Evolutionary conservation across 53 echinoderm and acorn worm genomes (phyloP).

Genomic region (Temnopleurus reevesii): DNA sequence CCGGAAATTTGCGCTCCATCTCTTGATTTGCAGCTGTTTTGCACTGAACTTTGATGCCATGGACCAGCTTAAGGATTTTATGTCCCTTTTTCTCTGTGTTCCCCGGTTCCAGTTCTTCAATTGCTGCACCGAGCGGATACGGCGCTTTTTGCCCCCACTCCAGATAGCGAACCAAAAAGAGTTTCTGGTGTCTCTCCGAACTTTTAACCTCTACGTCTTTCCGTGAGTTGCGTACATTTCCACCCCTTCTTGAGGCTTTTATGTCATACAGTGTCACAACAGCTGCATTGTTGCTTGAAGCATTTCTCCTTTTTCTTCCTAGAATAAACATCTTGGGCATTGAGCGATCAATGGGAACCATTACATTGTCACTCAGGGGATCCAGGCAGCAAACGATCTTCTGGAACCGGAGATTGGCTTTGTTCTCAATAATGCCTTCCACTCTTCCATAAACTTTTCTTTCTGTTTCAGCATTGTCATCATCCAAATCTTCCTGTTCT

Average conservation of each 20-base stretch:
- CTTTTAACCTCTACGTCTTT: constrained; percentile 57
- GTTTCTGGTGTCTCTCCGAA: constrained; percentile 70
- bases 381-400: constrained; percentile 88
- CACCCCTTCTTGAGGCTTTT: too few relatives aligned
- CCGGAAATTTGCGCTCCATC: constrained; percentile 38
- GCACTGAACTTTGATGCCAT: constrained; percentile 77
- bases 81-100: constrained; percentile 61
- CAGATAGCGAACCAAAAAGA: constrained; percentile 84
- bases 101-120: constrained; percentile 70
- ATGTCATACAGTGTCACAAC: constrained; percentile 64
- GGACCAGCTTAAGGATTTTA: constrained; percentile 68
- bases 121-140: constrained; percentile 82
- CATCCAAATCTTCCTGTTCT: constrained; percentile 44
- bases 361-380: constrained; percentile 72
- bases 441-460: constrained; percentile 80
- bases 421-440: constrained; percentile 68
- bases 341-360: constrained; percentile 81
- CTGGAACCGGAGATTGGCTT: constrained; percentile 61
- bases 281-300: constrained; percentile 7
- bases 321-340: constrained; percentile 78
- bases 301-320: neutral
- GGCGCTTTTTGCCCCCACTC: constrained; percentile 68
- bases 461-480: constrained; percentile 30
- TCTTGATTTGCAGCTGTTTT: constrained; percentile 11
- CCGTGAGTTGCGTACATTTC: constrained; percentile 51